A percentile compares a stretch with the other conserved stretches of the same genome.
phyloP scores from a whole-genome alignment of 1,140 invertebrate genomes.

The Bombus huntii region DNA sequence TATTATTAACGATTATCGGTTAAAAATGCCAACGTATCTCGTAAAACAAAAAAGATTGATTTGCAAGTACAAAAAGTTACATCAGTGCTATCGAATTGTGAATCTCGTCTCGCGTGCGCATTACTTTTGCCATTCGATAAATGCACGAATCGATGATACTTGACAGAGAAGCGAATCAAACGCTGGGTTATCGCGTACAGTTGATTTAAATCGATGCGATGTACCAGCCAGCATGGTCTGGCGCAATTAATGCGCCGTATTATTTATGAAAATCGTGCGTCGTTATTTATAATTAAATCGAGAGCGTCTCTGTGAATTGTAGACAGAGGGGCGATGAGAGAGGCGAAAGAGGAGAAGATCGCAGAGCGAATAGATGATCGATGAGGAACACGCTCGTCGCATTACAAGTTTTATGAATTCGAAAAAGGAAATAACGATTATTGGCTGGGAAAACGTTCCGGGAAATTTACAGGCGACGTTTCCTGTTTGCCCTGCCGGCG shows the following conservation, averaged over 20 bases:
- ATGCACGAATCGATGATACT: background rate
- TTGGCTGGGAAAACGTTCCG: background rate
- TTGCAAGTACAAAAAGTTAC: background rate
- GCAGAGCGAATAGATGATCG: background rate
- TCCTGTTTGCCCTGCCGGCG: background rate
- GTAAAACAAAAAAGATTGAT: background rate
- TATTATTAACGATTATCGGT: background rate
- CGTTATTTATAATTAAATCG: slow-evolving; percentile 14
- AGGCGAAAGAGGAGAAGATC: background rate
- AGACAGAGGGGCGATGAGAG: background rate
- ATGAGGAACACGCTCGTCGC: background rate
- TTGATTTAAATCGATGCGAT: slow-evolving; percentile 18
- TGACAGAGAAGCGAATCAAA: background rate
- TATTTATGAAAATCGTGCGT: slow-evolving; percentile 39
- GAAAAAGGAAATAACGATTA: slow-evolving; percentile 23
- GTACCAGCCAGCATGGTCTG: background rate
- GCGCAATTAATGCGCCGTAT: slow-evolving; percentile 13
- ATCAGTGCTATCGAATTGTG: background rate
- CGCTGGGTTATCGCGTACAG: background rate
- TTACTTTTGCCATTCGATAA: background rate
- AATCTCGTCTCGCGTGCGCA: background rate
- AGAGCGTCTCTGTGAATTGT: background rate
- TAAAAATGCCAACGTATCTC: no score
- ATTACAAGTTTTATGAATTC: slow-evolving; percentile 19
- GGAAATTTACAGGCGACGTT: slow-evolving; percentile 7